These are phyloP conservation scores for Nycticorax nycticorax DNA, from an alignment of 2,113 vertebrate species.

Conservation along the genomic window DNA sequence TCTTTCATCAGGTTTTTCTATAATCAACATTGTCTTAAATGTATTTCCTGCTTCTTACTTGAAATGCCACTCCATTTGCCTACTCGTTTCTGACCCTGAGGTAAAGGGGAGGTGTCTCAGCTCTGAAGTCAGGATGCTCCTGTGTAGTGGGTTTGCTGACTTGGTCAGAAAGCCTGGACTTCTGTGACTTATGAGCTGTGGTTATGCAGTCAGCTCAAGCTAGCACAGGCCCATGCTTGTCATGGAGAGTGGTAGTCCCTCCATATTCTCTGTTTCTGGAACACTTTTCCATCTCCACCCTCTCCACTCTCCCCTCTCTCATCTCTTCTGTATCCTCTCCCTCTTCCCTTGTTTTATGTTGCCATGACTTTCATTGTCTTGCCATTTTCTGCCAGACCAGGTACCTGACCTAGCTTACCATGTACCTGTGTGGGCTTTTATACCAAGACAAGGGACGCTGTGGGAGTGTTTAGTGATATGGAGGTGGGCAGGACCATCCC, in stretches of 20 bases:
- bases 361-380: not conserved
- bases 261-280: not conserved
- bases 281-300: not conserved
- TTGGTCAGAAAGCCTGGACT: not conserved
- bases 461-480: not conserved
- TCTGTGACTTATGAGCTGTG: not conserved
- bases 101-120: not conserved
- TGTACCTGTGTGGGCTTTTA: not conserved
- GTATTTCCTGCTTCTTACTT: not conserved
- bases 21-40: not conserved
- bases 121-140: not conserved
- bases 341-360: not conserved
- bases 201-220: not conserved
- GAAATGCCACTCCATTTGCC: not conserved
- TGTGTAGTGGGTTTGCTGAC: not conserved
- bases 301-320: not conserved
- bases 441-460: not conserved
- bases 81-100: not conserved
- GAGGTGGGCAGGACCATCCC: not conserved
- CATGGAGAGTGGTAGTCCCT: not conserved
- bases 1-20: not conserved
- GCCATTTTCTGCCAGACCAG: not conserved
- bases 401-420: not conserved
- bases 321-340: not conserved
- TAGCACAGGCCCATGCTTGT: not conserved